Base-by-base conservation (phyloP, 2,888 invertebrate species). In the Caenorhabditis sulstoni region DNA sequence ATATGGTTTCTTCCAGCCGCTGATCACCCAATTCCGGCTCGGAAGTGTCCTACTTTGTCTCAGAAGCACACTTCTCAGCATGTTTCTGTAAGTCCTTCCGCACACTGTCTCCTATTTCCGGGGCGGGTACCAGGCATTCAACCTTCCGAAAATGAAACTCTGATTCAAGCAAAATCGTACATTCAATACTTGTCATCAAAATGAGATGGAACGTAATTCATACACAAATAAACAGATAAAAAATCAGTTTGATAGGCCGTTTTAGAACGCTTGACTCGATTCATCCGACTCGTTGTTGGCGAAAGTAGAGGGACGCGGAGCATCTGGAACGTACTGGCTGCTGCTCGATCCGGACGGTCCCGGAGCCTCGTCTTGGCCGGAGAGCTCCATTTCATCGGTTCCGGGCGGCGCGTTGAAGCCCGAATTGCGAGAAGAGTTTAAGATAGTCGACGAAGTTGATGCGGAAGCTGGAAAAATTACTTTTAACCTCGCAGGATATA, bases 271-370 rank as follows among this genome's bases (percentile, higher is more conserved):
- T 71, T 62, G 64, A 35, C 73, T 73, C 37, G 73, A 73, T 11
- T 73, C 73, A n/a, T 73, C 73, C n/a, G 73, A 73, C 49, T 73
- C 73, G 49, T 64, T 41, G 39, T 23, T 45, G 11, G 68, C 39
- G 8, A n/a, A n/a, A n/a, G 22, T 49, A 20, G 79, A 68, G 14
- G 79, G 79, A 47, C 66, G 45, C 20, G 79, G 79, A 7, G 68
- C 68, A 16, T 79, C 79, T 8, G 79, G 79, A 23, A 79, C 45
- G 29, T 65, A 58, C n/a, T n/a, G n/a, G 9, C 55, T 23, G 16
- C 35, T 45, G 20, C 45, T 37, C 3, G 70, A 47, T 23, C 41
- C 57, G n/a, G 35, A 16, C 5, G 59, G 52, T n/a, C 62, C 62
- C 5, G 49, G n/a, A 12, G 41, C 39, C 4, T 73, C 73, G 9